These are phyloP conservation scores for Agrypnia vestita DNA, from an alignment of 1,140 invertebrate genomes.

Conservation along the genomic window DNA sequence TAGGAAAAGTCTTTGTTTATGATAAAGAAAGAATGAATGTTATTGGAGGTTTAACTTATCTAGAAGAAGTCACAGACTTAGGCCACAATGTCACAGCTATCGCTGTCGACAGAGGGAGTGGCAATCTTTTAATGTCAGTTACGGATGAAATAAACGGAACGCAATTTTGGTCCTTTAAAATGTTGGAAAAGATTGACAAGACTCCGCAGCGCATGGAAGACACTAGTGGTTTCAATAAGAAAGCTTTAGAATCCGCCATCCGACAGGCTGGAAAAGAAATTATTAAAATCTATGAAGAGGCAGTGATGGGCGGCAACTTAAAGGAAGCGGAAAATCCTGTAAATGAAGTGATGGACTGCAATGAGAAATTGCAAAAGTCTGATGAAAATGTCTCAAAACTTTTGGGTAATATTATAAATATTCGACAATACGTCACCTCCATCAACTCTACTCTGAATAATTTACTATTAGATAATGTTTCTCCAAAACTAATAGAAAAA, in stretches of 20 bases:
- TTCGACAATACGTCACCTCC: too few species aligned
- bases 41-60: neutral
- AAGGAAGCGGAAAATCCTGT: neutral
- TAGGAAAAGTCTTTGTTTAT: conserved; percentile 15
- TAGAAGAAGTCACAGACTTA: conserved; percentile 1
- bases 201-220: neutral
- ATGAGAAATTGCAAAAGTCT: neutral
- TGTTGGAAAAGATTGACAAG: conserved; percentile 30
- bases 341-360: conserved; percentile 5
- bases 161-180: conserved; percentile 7
- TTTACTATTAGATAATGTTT: too few species aligned
- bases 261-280: conserved; percentile 2
- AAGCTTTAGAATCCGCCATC: conserved; percentile 7
- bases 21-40: neutral
- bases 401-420: too few species aligned
- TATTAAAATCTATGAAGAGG: conserved; percentile 26
- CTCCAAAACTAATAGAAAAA: too few species aligned
- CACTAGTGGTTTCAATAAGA: conserved; percentile 1
- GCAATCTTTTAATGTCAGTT: conserved; percentile 5
- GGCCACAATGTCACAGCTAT: conserved; percentile 27
- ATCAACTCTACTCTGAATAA: too few species aligned
- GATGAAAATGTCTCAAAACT: neutral
- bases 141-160: neutral
- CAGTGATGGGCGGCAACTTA: neutral
- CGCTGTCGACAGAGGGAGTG: neutral